Conservation (phyloP, 1,140 invertebrate species). For the Spodoptera litura region DNA sequence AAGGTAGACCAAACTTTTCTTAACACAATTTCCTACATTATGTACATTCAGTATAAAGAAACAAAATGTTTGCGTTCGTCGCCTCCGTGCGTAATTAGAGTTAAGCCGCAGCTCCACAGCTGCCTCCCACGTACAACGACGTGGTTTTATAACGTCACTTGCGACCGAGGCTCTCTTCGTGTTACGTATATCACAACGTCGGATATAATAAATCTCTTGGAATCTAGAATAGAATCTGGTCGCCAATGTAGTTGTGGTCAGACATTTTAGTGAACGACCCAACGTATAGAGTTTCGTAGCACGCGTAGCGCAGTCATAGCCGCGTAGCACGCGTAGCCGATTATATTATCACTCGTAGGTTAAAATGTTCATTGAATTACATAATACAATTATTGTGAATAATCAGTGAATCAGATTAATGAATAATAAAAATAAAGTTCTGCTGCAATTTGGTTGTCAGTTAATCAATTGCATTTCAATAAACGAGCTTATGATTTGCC, state of each 20-base stretch:
- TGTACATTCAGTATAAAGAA: slow-evolving; percentile 10
- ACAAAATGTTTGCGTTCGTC: slow-evolving; percentile 13
- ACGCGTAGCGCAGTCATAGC: neutral
- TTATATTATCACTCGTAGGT: too few relatives aligned
- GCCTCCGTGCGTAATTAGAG: slow-evolving; percentile 25
- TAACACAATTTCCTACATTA: slow-evolving; percentile 11
- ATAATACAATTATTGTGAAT: neutral
- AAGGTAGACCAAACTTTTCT: slow-evolving; percentile 2
- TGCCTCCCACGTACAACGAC: slow-evolving; percentile 11
- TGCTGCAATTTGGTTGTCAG: neutral
- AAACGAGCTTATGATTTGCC: slow-evolving; percentile 17
- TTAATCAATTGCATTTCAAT: slow-evolving; percentile 27
- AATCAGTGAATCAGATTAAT: neutral
- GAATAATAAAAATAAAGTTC: slow-evolving; percentile 12
- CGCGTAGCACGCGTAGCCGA: neutral
- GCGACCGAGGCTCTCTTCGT: neutral
- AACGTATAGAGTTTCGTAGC: neutral
- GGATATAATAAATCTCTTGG: neutral
- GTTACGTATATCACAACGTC: slow-evolving; percentile 1
- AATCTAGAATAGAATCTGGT: slow-evolving; percentile 3
- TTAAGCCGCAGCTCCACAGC: slow-evolving; percentile 20
- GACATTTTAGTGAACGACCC: slow-evolving; percentile 1
- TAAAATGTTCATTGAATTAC: slow-evolving; percentile 5
- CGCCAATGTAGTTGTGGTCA: neutral
- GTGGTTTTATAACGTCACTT: slow-evolving; percentile 14